Base-by-base conservation (phyloP, 2,888 invertebrate genomes). In the Sarcophaga carnaria region DNA sequence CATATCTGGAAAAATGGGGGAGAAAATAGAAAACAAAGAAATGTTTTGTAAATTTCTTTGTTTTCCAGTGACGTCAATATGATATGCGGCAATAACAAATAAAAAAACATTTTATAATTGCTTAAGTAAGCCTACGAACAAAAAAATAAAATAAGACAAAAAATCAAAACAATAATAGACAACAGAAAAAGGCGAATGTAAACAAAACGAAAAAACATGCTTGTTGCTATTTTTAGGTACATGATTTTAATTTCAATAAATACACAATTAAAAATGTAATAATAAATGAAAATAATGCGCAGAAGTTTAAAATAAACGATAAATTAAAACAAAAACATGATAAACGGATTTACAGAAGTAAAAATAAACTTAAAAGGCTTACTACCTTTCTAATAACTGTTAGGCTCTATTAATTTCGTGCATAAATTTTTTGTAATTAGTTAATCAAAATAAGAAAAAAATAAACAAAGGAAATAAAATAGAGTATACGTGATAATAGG, bases 161-260 rank as follows among this genome's bases (percentile, higher is more conserved):
- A 75, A 63, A 63, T 20, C 12, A 75, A 75, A 76, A 76, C 76
- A 67, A 67, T n/a, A 77, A 59, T n/a, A 77, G 59, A 59, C 0
- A 54, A 14, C 10, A 17, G 54, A 54, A 54, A 54, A 17, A 54
- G 1, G 6, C 3, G 49, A 69, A 69, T 69, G 20, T 66, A 81
- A 81, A 81, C 75, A 81, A 63, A 70, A 63, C 17, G 63, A 70
- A 81, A 76, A 47, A 63, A 77, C 76, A 82, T 37, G 82, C 71
- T 82, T 82, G 71, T 82, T 82, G 77, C 71, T 77, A 82, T 82
- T 71, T 82, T 71, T 82, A 82, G 66, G 71, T 64, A 54, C 22
- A 47, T 82, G 66, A 75, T 63, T 75, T 81, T 81, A 47, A 64
- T 59, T 45, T 22, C n/a, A 49, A 37, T 54, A 12, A 82, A 59